Evolutionary conservation across 2,113 vertebrate species (phyloP), one percentile per base, ranked within the genome.

Genomic region (Prunella fulvescens): DNA sequence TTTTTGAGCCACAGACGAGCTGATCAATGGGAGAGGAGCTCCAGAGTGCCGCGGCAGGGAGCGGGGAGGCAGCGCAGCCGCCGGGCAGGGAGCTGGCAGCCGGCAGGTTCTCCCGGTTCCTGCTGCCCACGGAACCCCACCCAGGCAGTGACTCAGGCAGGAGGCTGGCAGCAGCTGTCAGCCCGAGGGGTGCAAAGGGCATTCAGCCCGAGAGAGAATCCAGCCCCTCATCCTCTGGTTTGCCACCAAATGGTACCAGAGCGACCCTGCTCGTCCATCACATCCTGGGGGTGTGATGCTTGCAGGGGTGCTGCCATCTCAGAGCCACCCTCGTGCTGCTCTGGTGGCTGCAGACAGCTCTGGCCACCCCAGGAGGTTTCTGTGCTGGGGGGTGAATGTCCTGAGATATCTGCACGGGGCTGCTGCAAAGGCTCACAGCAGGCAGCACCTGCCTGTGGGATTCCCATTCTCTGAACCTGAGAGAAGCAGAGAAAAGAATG

Each of bases 31-130:
- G n/a, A 28, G 14, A 70, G 33, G 62, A 73, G 56, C 15, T 23
- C 22, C 53, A 1, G 64, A 29, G 62, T 0, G 3, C 7, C 22
- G 33, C 2, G n/a, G 19, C 6, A 0, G 4, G 40, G 73, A 37
- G 64, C 45, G 39, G 35, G 39, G 51, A 84, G 73, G 0, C 6
- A 50, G 37, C 1, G 0, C 12, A 42, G 35, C 47, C 1, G 4
- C 61, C 11, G 8, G 56, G 64, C 37, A 51, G 54, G 42, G 18
- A 40, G 65, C 31, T 23, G 62, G 25, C 16, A 35, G 66, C 31
- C 19, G 58, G 26, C 94, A 81, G 77, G 96, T 93, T 95, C 57
- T 84, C 83, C 95, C 57, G 2, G 94, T 93, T 97, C 16, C 8
- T 0, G 64, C 64, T 26, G 81, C 78, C 76, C 64, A 31, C 1